Base-by-base conservation (phyloP, 2,797 vertebrate species). In the Phaenicophaeus curvirostris region DNA sequence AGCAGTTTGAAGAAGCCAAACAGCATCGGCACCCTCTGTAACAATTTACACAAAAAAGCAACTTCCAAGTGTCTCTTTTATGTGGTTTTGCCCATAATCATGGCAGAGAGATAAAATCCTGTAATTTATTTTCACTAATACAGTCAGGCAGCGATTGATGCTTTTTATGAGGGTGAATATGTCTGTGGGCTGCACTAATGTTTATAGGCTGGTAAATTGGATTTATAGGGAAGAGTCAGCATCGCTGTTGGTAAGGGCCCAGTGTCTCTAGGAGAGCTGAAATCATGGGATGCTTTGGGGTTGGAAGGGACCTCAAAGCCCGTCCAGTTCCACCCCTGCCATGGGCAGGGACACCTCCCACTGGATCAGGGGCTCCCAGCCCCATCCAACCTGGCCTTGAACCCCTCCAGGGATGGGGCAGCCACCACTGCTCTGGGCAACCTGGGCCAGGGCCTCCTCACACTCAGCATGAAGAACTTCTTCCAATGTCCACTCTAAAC, bases 121-220 rank as follows among this genome's bases (percentile, higher is more conserved):
- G 10, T 82, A 51, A 93, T 96, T 94, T 94, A 94, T 94, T 84
- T 57, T 62, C 59, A 24, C 83, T 91, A 94, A 96, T 81, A 76
- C 13, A 79, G 58, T 33, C 89, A 85, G 65, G 62, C 66, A 75
- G 82, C 76, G 69, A 85, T 65, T 81, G 91, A 96, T 88, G 85
- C 18, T 44, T 35, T 94, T 94, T 75, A 94, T 37, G 87, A 91
- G 93, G 66, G 91, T 55, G 80, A 91, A 74, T 89, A 85, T 55
- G 85, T 82, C 87, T 27, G 17, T 58, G 93, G 91, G 85, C 85
- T 75, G 91, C 54, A 39, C 80, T 51, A 50, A 28, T 90, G 69
- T 91, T 94, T 91, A 95, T 93, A 72, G 87, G 93, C 73, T 13
- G 28, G 76, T 91, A 93, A 94, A 96, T 88, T 50, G 94, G 89